A percentile compares a stretch with the other conserved stretches of the same genome.
These are phyloP conservation scores for Carposina sasakii DNA, from an alignment of 1,140 invertebrate genomes.

Conservation along the genomic window DNA sequence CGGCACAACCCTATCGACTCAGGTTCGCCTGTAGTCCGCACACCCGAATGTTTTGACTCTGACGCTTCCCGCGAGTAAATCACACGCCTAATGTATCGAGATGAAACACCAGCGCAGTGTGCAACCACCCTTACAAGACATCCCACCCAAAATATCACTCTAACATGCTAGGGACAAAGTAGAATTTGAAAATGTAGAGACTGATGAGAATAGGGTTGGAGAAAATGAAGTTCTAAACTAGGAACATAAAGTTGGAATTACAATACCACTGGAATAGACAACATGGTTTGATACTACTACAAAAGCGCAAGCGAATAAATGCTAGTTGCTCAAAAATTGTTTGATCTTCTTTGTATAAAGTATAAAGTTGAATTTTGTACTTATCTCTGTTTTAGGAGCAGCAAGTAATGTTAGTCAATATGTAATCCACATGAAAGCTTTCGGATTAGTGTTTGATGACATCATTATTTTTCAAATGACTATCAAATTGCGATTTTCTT, in stretches of 20 bases:
- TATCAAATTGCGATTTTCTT: slow-evolving; percentile 60
- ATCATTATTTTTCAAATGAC: slow-evolving; percentile 69
- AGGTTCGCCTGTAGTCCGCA: slow-evolving; percentile 15
- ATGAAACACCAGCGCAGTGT: slow-evolving; percentile 46
- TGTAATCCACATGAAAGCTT: slow-evolving; percentile 71
- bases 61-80: slow-evolving; percentile 62
- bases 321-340: slow-evolving; percentile 10
- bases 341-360: too few relatives aligned
- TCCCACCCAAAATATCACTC: too few relatives aligned
- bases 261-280: slow-evolving; percentile 16
- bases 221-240: too few relatives aligned
- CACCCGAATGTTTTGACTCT: slow-evolving; percentile 61
- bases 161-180: too few relatives aligned
- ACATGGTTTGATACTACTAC: slow-evolving; percentile 30
- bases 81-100: slow-evolving; percentile 69
- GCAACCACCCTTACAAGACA: slow-evolving; percentile 26
- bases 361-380: slow-evolving; percentile 33
- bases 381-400: background rate
- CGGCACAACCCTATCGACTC: slow-evolving; percentile 38
- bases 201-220: too few relatives aligned
- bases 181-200: too few relatives aligned
- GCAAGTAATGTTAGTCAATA: slow-evolving; percentile 14
- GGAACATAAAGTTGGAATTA: slow-evolving; percentile 9
- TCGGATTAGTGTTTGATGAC: slow-evolving; percentile 71
- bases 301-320: slow-evolving; percentile 16